Conservation (phyloP, 2,888 invertebrate genomes). For the Diarsia dahlii region DNA sequence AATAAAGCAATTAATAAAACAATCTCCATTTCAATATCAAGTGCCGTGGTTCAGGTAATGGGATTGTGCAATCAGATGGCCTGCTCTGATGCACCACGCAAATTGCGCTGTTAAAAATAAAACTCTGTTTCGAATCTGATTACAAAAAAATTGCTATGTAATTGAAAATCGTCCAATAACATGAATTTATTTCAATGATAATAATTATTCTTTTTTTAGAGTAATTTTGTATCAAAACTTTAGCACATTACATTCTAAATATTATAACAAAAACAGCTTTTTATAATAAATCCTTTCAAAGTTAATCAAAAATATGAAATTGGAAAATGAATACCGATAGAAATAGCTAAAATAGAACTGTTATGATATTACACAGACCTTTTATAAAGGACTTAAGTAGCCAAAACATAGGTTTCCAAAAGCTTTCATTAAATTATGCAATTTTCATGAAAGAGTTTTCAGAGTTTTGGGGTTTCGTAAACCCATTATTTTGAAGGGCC, state of each 20-base stretch:
- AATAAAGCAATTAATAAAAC: not conserved
- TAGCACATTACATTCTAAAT: not conserved
- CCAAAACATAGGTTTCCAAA: not conserved
- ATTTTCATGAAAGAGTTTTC: conserved; percentile 5
- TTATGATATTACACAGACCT: not conserved
- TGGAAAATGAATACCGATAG: conserved; percentile 2
- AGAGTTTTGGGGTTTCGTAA: not conserved
- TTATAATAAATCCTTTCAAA: conserved; percentile 9
- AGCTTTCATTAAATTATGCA: not conserved
- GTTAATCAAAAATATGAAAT: conserved; percentile 13
- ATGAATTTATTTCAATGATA: not conserved
- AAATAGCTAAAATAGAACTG: not conserved
- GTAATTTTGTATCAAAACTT: no score
- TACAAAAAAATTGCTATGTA: not conserved
- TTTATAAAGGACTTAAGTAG: not conserved
- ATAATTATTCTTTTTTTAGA: not conserved
- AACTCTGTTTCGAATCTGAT: not conserved
- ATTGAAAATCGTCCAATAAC: not conserved
- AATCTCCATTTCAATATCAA: conserved; percentile 1
- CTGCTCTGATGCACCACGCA: no score
- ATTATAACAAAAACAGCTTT: not conserved
- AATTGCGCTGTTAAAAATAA: not conserved
- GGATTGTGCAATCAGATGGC: not conserved
- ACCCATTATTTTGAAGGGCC: not conserved
- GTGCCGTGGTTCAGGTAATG: not conserved